These are phyloP conservation scores for Axea sp. DNA, from an alignment of 2,888 invertebrate species.

Conservation along the genomic window DNA sequence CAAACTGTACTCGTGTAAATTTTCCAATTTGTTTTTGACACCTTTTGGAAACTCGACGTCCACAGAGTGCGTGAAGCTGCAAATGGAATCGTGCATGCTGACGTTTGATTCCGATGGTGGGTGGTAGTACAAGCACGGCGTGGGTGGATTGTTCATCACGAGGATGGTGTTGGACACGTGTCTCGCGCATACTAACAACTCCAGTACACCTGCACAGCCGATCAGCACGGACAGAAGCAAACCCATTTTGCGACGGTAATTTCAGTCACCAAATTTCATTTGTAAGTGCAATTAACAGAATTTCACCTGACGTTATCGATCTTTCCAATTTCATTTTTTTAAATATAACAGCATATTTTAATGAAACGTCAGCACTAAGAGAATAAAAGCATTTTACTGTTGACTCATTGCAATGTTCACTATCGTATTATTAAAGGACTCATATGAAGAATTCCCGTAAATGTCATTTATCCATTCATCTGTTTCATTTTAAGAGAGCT, in stretches of 20 bases:
- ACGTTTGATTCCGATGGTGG: slow-evolving; percentile 63
- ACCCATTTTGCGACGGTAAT: slow-evolving; percentile 82
- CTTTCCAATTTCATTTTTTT: not conserved
- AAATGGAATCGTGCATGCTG: slow-evolving; percentile 73
- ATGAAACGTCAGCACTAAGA: too few relatives aligned
- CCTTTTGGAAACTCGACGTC: slow-evolving; percentile 66
- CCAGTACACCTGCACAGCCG: slow-evolving; percentile 87
- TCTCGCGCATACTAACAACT: slow-evolving; percentile 82
- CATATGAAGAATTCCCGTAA: too few relatives aligned
- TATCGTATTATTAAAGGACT: too few relatives aligned
- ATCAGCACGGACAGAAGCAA: slow-evolving; percentile 87
- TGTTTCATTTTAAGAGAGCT: too few relatives aligned
- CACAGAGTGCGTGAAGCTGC: slow-evolving; percentile 70
- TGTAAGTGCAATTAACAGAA: not conserved
- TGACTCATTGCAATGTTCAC: too few relatives aligned
- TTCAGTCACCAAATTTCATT: slow-evolving; percentile 14
- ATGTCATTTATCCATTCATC: too few relatives aligned
- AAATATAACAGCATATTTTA: not conserved
- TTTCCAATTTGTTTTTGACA: slow-evolving; percentile 73
- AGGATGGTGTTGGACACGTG: slow-evolving; percentile 69
- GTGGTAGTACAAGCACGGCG: slow-evolving; percentile 69
- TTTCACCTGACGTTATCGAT: not conserved
- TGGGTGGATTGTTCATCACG: slow-evolving; percentile 67
- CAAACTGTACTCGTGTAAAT: slow-evolving; percentile 75
- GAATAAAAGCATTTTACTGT: too few relatives aligned